These are phyloP conservation scores for Cephalopholis sonnerati DNA, from an alignment of 2,113 vertebrate genomes.

Conservation along the genomic window DNA sequence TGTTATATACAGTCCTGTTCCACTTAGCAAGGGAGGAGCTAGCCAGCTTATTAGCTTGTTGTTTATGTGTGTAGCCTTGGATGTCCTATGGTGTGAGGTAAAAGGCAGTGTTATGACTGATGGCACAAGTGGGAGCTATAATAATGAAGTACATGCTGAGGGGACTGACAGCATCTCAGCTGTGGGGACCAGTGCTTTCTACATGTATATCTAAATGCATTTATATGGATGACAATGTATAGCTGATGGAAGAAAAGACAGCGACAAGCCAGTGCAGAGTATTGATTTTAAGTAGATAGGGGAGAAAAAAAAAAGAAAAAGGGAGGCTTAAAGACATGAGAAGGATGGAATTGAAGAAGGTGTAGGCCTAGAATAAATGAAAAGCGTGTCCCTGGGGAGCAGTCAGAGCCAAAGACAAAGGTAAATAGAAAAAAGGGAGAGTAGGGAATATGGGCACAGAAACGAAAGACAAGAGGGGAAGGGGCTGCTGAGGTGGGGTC, in stretches of 20 bases:
- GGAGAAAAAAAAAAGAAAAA: not conserved
- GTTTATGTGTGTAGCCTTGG: constrained; percentile 42
- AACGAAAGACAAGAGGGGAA: constrained; percentile 4
- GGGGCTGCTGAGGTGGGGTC: constrained; percentile 27
- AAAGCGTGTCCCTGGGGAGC: constrained; percentile 34
- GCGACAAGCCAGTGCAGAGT: not conserved
- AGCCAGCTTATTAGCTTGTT: constrained; percentile 44
- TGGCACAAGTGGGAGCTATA: constrained; percentile 50
- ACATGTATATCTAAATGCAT: constrained; percentile 35
- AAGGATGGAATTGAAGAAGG: constrained; percentile 39
- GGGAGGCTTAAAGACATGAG: constrained; percentile 20
- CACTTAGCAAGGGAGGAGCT: not conserved
- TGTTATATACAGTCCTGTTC: not conserved
- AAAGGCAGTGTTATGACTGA: constrained; percentile 40
- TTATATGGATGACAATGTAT: constrained; percentile 20
- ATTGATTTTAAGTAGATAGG: constrained; percentile 32
- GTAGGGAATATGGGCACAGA: constrained; percentile 21
- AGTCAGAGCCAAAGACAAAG: constrained; percentile 50
- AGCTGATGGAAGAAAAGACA: constrained; percentile 21
- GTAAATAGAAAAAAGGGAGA: constrained; percentile 57
- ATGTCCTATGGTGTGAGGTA: constrained; percentile 24
- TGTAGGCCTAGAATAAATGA: constrained; percentile 59
- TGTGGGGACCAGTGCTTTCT: constrained; percentile 10
- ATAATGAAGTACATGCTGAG: constrained; percentile 35
- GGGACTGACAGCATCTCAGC: constrained; percentile 37